Percentiles rank a stretch among this genome's conserved stretches.
Evolutionary conservation across 1,140 invertebrate species (phyloP).

Genomic region (Calliopsis andreniformis): DNA sequence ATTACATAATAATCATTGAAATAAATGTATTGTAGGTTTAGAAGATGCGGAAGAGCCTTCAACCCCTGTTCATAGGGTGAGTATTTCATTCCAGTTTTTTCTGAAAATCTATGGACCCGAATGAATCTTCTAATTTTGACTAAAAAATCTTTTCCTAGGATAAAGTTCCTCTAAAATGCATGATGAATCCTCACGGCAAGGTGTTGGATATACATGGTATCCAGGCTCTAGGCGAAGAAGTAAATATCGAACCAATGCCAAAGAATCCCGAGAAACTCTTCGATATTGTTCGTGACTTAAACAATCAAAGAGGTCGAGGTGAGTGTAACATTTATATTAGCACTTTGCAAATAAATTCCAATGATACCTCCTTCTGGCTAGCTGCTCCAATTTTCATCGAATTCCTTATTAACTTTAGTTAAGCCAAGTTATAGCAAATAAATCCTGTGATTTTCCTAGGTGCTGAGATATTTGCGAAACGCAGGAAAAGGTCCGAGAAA

Average conservation of each 20-base stretch:
- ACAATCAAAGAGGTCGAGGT: constrained; percentile 90
- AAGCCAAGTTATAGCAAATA: too few species aligned
- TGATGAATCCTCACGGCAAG: constrained; percentile 90
- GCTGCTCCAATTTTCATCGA: too few species aligned
- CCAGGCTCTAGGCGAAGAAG: constrained; percentile 85
- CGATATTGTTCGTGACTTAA: constrained; percentile 88
- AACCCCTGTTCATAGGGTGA: constrained; percentile 72
- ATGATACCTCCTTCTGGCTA: too few species aligned
- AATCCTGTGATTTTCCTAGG: constrained; percentile 80
- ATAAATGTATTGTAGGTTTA: constrained; percentile 64
- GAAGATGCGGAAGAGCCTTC: constrained; percentile 75
- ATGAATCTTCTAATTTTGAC: background rate
- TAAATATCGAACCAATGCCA: constrained; percentile 84
- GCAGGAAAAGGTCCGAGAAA: constrained; percentile 92
- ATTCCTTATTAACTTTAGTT: too few species aligned
- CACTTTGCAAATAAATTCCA: background rate
- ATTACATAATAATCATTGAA: too few species aligned
- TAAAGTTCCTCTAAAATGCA: constrained; percentile 87
- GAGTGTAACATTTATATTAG: constrained; percentile 21
- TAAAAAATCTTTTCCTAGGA: constrained; percentile 70
- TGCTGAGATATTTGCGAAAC: constrained; percentile 93
- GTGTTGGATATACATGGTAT: constrained; percentile 87
- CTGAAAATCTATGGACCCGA: too few species aligned
- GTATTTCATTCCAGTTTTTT: background rate
- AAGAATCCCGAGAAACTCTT: constrained; percentile 82